A percentile compares a stretch with the other conserved stretches of the same genome.
These are phyloP conservation scores for Halocaridina rubra DNA, from an alignment of 2,888 invertebrate genomes.

Conservation along the genomic window DNA sequence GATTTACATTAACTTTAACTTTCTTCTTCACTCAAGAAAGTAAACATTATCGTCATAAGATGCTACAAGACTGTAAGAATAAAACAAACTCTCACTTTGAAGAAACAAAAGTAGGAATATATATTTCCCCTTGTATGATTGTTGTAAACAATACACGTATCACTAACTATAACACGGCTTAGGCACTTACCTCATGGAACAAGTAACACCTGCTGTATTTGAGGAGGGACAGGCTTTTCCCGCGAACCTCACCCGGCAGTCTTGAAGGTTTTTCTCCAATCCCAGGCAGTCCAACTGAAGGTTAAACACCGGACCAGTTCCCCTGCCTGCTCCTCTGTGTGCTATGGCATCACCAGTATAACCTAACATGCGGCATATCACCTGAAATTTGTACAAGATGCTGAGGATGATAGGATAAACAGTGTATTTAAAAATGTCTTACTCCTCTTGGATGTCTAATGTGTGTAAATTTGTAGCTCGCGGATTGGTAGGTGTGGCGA, in stretches of 20 bases:
- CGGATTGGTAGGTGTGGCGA: too few relatives aligned
- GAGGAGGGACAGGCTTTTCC: constrained; percentile 79
- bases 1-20: too few relatives aligned
- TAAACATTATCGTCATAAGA: too few relatives aligned
- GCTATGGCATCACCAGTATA: constrained; percentile 64
- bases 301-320: constrained; percentile 77
- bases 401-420: neutral
- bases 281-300: constrained; percentile 78
- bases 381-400: constrained; percentile 62
- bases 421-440: neutral
- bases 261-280: constrained; percentile 74
- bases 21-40: too few relatives aligned
- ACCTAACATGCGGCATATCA: constrained; percentile 69
- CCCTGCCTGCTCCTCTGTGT: constrained; percentile 69
- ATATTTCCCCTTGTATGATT: neutral
- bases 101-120: neutral
- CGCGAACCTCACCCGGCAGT: constrained; percentile 78
- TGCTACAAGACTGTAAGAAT: too few relatives aligned
- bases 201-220: constrained; percentile 77
- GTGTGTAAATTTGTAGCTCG: too few relatives aligned
- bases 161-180: too few relatives aligned
- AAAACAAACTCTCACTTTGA: too few relatives aligned
- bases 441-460: neutral
- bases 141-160: too few relatives aligned
- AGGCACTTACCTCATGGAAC: constrained; percentile 64